Percentiles rank a stretch among this genome's conserved stretches.
Conservation (phyloP, 2,888 invertebrate species). For the Drosophila demipolita region DNA sequence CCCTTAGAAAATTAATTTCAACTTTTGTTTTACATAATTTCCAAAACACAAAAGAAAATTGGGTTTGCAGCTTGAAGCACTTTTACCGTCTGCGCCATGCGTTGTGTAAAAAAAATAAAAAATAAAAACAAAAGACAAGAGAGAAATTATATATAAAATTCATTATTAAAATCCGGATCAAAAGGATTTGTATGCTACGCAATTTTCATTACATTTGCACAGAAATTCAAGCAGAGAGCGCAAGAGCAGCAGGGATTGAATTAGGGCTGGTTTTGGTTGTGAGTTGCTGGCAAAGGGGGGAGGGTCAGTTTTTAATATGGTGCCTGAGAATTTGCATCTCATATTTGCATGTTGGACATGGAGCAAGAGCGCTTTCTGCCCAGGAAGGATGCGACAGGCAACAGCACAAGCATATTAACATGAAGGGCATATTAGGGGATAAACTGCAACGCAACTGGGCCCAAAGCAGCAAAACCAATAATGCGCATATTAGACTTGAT, state of each 20-base stretch:
- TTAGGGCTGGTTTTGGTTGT: background rate
- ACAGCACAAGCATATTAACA: slow-evolving; percentile 63
- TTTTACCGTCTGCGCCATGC: slow-evolving; percentile 70
- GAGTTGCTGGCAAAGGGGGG: background rate
- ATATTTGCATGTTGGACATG: slow-evolving; percentile 69
- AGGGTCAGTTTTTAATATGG: slow-evolving; percentile 58
- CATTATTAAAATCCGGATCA: slow-evolving; percentile 73
- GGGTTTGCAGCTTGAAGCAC: slow-evolving; percentile 34
- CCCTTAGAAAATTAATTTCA: slow-evolving; percentile 38
- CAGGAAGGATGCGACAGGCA: slow-evolving; percentile 27
- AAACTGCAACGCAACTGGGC: slow-evolving; percentile 58
- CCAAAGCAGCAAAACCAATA: slow-evolving; percentile 65
- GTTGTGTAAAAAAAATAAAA: slow-evolving; percentile 41
- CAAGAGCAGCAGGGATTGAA: slow-evolving; percentile 13
- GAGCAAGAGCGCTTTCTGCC: slow-evolving; percentile 39
- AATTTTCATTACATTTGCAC: slow-evolving; percentile 58
- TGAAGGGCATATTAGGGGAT: slow-evolving; percentile 73
- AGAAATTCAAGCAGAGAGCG: slow-evolving; percentile 1
- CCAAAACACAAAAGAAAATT: slow-evolving; percentile 44
- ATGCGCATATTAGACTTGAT: slow-evolving; percentile 78
- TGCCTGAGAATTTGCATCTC: slow-evolving; percentile 70
- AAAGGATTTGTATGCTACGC: slow-evolving; percentile 65
- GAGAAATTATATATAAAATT: slow-evolving; percentile 60
- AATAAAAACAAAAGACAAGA: slow-evolving; percentile 22
- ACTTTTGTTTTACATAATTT: slow-evolving; percentile 63